Conservation (phyloP, 1,140 invertebrate species). For the Hormaphis cornu region DNA sequence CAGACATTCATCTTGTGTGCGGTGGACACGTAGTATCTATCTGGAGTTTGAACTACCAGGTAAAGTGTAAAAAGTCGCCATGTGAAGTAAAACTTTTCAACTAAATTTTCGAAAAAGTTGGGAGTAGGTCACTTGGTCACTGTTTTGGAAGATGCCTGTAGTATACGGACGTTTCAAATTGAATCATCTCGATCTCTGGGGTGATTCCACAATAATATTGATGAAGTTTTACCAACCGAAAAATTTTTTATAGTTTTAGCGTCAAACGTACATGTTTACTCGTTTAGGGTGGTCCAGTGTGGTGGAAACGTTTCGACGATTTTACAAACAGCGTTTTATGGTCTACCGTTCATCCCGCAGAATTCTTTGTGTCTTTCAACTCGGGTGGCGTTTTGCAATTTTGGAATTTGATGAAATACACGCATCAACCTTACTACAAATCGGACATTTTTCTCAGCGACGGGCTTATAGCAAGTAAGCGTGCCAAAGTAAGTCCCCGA, state of each 20-base stretch:
- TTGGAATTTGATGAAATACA: slow-evolving; percentile 17
- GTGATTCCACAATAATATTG: too few relatives aligned
- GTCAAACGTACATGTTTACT: background rate
- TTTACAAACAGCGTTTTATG: slow-evolving; percentile 3
- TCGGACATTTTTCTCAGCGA: background rate
- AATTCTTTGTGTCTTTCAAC: slow-evolving; percentile 6
- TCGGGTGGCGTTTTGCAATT: background rate
- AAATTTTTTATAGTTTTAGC: too few relatives aligned
- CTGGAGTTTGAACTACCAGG: slow-evolving; percentile 13
- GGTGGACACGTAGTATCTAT: slow-evolving; percentile 11
- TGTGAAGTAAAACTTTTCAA: too few relatives aligned
- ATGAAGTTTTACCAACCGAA: too few relatives aligned
- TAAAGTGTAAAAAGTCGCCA: background rate
- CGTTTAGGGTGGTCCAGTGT: background rate
- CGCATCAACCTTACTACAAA: slow-evolving; percentile 5
- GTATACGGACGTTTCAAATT: too few relatives aligned
- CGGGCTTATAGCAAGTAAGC: background rate
- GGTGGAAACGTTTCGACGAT: slow-evolving; percentile 13
- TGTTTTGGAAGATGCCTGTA: too few relatives aligned
- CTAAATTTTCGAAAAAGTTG: too few relatives aligned
- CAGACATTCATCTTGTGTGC: slow-evolving; percentile 12
- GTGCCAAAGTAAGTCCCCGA: too few relatives aligned
- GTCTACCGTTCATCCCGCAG: background rate
- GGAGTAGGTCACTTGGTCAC: too few relatives aligned
- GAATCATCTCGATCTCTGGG: too few relatives aligned